A percentile compares a stretch with the other conserved stretches of the same genome.
Evolutionary conservation across 35 echinoderm and acorn worm species (phyloP).

Genomic region (Patiria miniata): DNA sequence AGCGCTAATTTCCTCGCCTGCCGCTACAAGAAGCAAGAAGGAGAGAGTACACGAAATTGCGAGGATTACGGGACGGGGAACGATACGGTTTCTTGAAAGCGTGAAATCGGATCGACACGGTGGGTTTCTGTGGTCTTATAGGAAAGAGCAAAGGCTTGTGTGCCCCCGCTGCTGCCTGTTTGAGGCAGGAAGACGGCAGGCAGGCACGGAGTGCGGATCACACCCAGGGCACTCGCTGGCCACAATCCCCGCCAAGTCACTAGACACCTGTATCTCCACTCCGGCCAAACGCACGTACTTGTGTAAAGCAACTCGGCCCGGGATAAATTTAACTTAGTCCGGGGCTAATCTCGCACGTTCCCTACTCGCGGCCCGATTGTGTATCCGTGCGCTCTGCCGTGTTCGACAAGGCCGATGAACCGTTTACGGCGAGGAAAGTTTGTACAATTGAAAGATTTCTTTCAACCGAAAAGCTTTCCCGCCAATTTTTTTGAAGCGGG

Average conservation of each 20-base stretch:
- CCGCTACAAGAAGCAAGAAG: not conserved
- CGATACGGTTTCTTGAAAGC: constrained; percentile 13
- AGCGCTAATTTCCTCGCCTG: constrained; percentile 20
- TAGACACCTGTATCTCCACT: constrained; percentile 21
- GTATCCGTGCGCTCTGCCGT: constrained; percentile 8
- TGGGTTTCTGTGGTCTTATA: not conserved
- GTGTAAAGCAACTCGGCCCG: constrained; percentile 6
- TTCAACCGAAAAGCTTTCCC: not conserved
- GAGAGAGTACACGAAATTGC: constrained; percentile 2
- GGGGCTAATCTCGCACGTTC: constrained; percentile 4
- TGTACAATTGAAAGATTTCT: constrained; percentile 27
- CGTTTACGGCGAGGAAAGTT: not conserved
- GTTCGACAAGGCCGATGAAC: constrained; percentile 17
- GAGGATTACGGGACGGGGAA: constrained; percentile 7
- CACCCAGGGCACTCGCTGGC: constrained; percentile 12
- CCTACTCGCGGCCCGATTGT: constrained; percentile 26
- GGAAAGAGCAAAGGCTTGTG: not conserved
- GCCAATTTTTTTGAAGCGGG: not conserved
- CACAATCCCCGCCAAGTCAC: constrained; percentile 4
- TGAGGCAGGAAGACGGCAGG: not conserved
- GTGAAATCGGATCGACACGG: constrained; percentile 21
- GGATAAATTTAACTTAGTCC: constrained; percentile 26
- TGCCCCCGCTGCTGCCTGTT: constrained; percentile 8
- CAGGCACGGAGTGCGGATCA: constrained; percentile 15
- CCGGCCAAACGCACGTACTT: constrained; percentile 21